Evolutionary conservation across 2,113 vertebrate species (phyloP).

Genomic region (Cololabis saira): DNA sequence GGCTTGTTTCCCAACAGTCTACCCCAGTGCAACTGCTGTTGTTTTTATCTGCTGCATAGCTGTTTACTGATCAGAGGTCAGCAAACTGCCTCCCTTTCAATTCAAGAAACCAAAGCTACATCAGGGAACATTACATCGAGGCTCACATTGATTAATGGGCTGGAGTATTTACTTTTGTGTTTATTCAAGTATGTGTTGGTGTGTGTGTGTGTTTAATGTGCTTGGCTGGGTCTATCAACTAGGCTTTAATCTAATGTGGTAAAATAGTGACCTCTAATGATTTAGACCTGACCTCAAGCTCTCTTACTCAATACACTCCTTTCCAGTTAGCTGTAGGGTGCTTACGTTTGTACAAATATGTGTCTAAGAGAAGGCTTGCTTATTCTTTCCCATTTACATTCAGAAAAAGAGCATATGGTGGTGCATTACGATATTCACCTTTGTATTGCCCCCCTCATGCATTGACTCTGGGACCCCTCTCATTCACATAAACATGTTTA

Average conservation of each 20-base stretch:
- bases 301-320: constrained; percentile 69
- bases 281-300: constrained; percentile 74
- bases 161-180: constrained; percentile 54
- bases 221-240: constrained; percentile 68
- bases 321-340: constrained; percentile 30
- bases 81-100: constrained; percentile 42
- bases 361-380: constrained; percentile 13
- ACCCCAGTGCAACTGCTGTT: constrained; percentile 47
- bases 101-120: constrained; percentile 52
- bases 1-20: constrained; percentile 56
- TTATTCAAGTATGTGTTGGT: constrained; percentile 42
- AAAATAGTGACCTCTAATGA: constrained; percentile 75
- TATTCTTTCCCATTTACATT: constrained; percentile 44
- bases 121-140: constrained; percentile 57
- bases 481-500: constrained; percentile 18
- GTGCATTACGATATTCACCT: constrained; percentile 23
- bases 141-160: constrained; percentile 72
- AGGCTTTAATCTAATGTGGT: constrained; percentile 77
- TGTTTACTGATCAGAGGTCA: constrained; percentile 67
- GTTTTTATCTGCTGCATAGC: constrained; percentile 59
- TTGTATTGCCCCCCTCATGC: constrained; percentile 17
- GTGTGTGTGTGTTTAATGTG: constrained; percentile 57
- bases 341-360: constrained; percentile 31
- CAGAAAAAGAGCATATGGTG: constrained; percentile 20
- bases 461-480: not conserved